These are phyloP conservation scores for Blennius ocellaris DNA, from an alignment of 2,113 vertebrate species.

Conservation along the genomic window DNA sequence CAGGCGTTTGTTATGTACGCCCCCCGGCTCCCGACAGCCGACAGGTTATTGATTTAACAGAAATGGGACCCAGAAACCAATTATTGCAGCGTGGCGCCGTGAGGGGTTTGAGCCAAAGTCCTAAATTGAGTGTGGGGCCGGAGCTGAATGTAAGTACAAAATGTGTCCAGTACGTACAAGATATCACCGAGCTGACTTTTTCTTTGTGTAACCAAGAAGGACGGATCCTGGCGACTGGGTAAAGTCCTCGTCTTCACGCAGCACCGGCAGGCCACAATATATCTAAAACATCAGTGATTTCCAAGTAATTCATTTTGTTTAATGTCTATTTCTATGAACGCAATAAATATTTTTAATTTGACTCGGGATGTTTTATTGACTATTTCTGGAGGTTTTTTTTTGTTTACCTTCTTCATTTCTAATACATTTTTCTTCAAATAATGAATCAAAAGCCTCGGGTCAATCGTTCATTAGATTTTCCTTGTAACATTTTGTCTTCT, in stretches of 20 bases:
- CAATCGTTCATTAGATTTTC: too few relatives aligned
- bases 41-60: conserved; percentile 60
- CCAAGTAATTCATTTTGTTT: too few relatives aligned
- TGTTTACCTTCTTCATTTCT: too few relatives aligned
- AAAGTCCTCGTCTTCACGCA: not conserved
- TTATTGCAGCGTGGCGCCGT: conserved; percentile 35
- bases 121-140: not conserved
- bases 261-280: not conserved
- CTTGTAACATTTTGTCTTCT: too few relatives aligned
- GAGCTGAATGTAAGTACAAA: not conserved
- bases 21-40: not conserved
- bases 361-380: too few relatives aligned
- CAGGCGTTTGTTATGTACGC: conserved; percentile 31
- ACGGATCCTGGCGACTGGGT: not conserved
- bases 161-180: not conserved
- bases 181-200: not conserved
- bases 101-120: conserved; percentile 18
- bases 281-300: too few relatives aligned
- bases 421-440: too few relatives aligned
- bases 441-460: too few relatives aligned
- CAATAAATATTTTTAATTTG: too few relatives aligned
- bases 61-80: conserved; percentile 48
- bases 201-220: not conserved
- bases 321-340: too few relatives aligned
- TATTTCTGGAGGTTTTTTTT: too few relatives aligned